phyloP scores from a whole-genome alignment of 2,888 invertebrate species.

The Invenusta paracnida region DNA sequence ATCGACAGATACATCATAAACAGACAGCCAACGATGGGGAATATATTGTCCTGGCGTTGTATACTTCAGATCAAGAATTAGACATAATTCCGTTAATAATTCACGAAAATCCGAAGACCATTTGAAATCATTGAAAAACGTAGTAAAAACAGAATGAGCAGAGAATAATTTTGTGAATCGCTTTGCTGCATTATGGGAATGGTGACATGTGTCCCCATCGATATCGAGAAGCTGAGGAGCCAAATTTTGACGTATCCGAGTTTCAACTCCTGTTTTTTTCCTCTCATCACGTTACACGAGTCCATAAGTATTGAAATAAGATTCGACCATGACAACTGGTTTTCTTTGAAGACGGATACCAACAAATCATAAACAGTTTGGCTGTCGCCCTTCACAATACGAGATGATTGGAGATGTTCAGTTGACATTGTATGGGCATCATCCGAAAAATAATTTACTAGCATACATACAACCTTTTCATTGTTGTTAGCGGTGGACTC shows the following conservation, averaged over 20 bases:
- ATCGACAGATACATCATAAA: background rate
- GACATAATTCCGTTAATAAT: background rate
- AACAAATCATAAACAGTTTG: background rate
- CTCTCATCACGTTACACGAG: conserved; percentile 30
- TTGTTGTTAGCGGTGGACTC: background rate
- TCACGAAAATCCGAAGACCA: conserved; percentile 12
- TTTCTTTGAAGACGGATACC: conserved; percentile 15
- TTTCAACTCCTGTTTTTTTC: background rate
- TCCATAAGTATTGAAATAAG: background rate
- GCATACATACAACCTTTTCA: background rate
- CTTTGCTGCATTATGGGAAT: conserved; percentile 10
- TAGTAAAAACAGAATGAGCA: background rate
- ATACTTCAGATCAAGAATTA: background rate
- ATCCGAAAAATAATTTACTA: background rate
- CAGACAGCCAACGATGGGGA: background rate
- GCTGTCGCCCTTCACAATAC: too few relatives aligned
- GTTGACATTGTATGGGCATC: background rate
- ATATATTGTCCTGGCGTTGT: background rate
- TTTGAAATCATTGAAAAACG: conserved; percentile 5
- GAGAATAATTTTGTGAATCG: background rate
- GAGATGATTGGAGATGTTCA: background rate
- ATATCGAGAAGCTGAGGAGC: conserved; percentile 8
- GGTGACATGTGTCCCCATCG: conserved; percentile 32
- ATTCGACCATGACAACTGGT: background rate
- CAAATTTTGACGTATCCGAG: background rate